Evolutionary conservation across 2,113 vertebrate species (phyloP).

Genomic region (Excalfactoria chinensis): DNA sequence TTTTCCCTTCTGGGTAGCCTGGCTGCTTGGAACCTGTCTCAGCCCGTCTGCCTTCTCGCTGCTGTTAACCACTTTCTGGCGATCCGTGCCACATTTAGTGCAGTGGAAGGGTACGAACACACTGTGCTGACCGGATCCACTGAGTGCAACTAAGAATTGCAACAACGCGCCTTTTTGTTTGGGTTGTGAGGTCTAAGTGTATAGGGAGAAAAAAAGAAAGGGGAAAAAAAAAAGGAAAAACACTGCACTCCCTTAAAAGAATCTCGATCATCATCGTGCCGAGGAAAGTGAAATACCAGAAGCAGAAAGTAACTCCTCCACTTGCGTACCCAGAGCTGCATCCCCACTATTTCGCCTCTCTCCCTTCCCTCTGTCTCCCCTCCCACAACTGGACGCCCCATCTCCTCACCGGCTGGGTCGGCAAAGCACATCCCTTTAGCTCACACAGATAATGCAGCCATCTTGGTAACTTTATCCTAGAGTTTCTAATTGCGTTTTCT

Average conservation of each 20-base stretch:
- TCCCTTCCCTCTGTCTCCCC: not conserved
- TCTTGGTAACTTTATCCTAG: slow-evolving; percentile 75
- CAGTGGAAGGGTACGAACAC: not conserved
- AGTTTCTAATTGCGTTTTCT: slow-evolving; percentile 74
- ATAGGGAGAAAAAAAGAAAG: not conserved
- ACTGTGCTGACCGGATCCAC: not conserved
- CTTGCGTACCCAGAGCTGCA: slow-evolving; percentile 42
- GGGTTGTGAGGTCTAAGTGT: slow-evolving; percentile 12
- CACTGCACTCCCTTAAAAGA: slow-evolving; percentile 35
- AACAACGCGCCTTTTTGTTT: not conserved
- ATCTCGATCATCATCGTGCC: slow-evolving; percentile 45
- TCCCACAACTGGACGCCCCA: slow-evolving; percentile 49
- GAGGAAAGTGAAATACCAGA: slow-evolving; percentile 79
- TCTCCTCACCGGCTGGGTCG: slow-evolving; percentile 62
- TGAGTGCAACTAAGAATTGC: slow-evolving; percentile 18
- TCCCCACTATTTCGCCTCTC: slow-evolving; percentile 55
- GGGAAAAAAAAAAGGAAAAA: not conserved
- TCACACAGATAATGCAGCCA: slow-evolving; percentile 77
- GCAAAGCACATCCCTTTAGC: slow-evolving; percentile 38
- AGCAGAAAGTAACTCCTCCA: slow-evolving; percentile 52
- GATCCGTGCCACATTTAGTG: slow-evolving; percentile 39
- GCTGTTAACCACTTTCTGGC: slow-evolving; percentile 46
- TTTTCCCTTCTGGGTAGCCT: slow-evolving; percentile 36
- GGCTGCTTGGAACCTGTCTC: slow-evolving; percentile 49
- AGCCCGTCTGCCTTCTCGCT: slow-evolving; percentile 47